These are phyloP conservation scores for Eonycteris spelaea DNA, from an alignment of 2,113 vertebrate species.

Conservation along the genomic window DNA sequence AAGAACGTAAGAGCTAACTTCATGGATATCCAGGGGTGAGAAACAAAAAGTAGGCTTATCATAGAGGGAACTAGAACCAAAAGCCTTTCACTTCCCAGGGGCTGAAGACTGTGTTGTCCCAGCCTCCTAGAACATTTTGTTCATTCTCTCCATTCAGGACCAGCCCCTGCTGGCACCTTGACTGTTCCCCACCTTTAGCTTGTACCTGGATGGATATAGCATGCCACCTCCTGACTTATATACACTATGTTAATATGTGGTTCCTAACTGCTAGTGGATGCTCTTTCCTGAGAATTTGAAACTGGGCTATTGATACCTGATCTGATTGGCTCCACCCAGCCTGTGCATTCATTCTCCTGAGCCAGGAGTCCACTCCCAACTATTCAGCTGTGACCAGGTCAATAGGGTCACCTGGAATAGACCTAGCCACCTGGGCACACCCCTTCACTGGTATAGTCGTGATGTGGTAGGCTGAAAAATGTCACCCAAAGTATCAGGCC, in stretches of 20 bases:
- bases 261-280: neutral
- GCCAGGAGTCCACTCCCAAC: no score
- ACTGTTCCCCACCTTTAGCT: neutral
- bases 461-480: neutral
- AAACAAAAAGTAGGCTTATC: neutral
- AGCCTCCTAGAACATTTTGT: neutral
- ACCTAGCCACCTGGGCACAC: neutral
- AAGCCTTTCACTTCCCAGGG: neutral
- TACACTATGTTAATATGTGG: rapidly evolving
- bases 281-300: neutral
- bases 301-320: no score
- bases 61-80: neutral
- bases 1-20: neutral
- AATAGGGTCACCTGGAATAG: neutral
- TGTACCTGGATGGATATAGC: no score
- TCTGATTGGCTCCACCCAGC: neutral
- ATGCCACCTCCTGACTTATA: neutral
- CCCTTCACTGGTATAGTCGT: neutral
- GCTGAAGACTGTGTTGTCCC: no score
- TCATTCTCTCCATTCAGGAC: no score
- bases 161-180: neutral
- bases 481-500: neutral
- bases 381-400: neutral
- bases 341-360: neutral
- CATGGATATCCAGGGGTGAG: neutral